A percentile compares a stretch with the other conserved stretches of the same genome.
phyloP scores from a whole-genome alignment of 2,113 vertebrate species.

The Malaclemys terrapin region DNA sequence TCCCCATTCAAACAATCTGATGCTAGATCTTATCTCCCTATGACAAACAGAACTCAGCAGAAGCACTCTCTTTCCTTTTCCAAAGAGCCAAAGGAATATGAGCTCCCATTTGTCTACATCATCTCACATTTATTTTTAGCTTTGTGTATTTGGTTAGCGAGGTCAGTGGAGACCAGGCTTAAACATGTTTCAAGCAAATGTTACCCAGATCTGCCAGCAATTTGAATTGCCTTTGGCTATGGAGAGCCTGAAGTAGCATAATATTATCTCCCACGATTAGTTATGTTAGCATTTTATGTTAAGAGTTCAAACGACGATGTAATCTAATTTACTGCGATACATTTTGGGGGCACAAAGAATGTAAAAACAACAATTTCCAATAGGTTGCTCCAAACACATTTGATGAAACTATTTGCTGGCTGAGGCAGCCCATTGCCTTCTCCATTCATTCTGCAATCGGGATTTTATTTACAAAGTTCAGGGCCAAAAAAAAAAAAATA shows the following conservation, averaged over 20 bases:
- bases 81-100: conserved; percentile 34
- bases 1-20: conserved; percentile 53
- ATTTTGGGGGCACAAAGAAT: conserved; percentile 11
- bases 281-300: conserved; percentile 20
- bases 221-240: conserved; percentile 37
- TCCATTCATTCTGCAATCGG: conserved; percentile 55
- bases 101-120: conserved; percentile 67
- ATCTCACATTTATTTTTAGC: conserved; percentile 77
- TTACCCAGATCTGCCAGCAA: conserved; percentile 68
- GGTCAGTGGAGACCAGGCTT: conserved; percentile 67
- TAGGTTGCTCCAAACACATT: conserved; percentile 2
- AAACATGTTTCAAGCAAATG: conserved; percentile 71
- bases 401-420: conserved; percentile 35
- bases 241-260: conserved; percentile 22
- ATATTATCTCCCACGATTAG: too few relatives aligned
- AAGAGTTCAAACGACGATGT: conserved; percentile 19
- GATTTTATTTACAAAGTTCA: conserved; percentile 52
- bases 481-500: conserved; percentile 53
- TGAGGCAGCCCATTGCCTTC: conserved; percentile 10
- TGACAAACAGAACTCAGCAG: conserved; percentile 58
- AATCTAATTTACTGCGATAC: conserved; percentile 44
- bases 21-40: conserved; percentile 71
- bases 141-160: conserved; percentile 70
- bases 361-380: background rate
- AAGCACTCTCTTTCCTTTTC: conserved; percentile 65